Evolutionary conservation across 2,888 invertebrate species (phyloP).

Genomic region (Agriotes lineatus): DNA sequence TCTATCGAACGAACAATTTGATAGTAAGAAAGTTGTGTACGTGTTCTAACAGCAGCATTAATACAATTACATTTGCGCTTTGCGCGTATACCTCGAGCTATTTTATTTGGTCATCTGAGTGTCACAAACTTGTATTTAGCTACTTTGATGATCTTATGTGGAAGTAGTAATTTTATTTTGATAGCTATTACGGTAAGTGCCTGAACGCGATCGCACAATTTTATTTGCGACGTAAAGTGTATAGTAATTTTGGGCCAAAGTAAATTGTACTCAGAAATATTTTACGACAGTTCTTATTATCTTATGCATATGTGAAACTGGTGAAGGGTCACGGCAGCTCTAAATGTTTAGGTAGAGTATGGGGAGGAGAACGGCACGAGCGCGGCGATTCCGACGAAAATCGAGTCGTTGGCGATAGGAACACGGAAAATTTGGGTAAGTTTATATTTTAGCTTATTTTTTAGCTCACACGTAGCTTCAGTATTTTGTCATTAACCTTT

Average conservation of each 20-base stretch:
- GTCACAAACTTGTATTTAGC: constrained; percentile 33
- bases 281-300: constrained; percentile 37
- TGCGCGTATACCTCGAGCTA: constrained; percentile 5
- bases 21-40: constrained; percentile 9
- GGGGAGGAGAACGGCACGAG: constrained; percentile 57
- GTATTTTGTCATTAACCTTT: too few species aligned
- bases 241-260: constrained; percentile 32
- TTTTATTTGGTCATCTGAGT: constrained; percentile 35
- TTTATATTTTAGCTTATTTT: too few species aligned
- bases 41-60: neutral
- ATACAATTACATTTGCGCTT: constrained; percentile 23
- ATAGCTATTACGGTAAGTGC: constrained; percentile 42
- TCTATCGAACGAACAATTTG: neutral
- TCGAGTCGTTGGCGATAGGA: constrained; percentile 65
- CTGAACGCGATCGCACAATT: constrained; percentile 33
- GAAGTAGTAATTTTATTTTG: constrained; percentile 35
- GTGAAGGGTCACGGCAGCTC: constrained; percentile 38
- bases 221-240: constrained; percentile 36
- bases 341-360: constrained; percentile 55
- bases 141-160: constrained; percentile 22
- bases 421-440: constrained; percentile 49
- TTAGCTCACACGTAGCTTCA: too few species aligned
- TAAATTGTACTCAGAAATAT: constrained; percentile 28
- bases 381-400: constrained; percentile 58
- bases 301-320: constrained; percentile 36